Base-by-base conservation (phyloP, 2,888 invertebrate species). In the Gymnocheta viridis region DNA sequence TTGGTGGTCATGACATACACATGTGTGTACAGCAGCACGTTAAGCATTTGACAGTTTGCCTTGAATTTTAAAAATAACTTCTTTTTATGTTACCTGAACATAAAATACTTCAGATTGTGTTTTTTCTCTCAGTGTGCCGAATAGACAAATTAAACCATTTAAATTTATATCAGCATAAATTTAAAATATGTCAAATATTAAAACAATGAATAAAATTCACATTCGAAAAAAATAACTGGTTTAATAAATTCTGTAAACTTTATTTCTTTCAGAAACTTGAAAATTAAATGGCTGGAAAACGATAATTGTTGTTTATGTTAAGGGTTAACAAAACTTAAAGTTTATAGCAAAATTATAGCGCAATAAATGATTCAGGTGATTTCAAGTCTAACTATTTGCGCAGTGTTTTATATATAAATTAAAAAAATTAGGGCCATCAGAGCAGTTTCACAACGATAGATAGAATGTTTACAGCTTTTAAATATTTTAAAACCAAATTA, bases 131-230 rank as follows among this genome's bases (percentile, higher is more conserved):
- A 24, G 47, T 64, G 74, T 74, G 27, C 5, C n/a, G 17, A 35
- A 32, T 24, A 38, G 35, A 44, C 24, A 66, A 76, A 41, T 67
- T 58, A 58, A 58, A 58, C 35, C 7, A 58, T 77, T 58, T 38
- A 77, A 58, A 58, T 77, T 67, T 77, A 77, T 77, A 49, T 47
- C 76, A 56, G 27, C 56, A 76, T 56, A 66, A 56, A 66, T 54
- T 56, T 32, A 44, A 76, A 56, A 66, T 35, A 56, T 41, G 38
- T 49, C 47, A 69, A 60, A 51, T 32, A 60, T 41, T 51, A 49
- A 60, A 67, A 64, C 41, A 41, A 74, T 64, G 54, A 66, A 66
- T 76, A 76, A 54, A 66, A 66, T 66, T 27, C 38, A 10, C 32
- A 35, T 24, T 35, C 22, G 4, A 49, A 44, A 66, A 38, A 41